Evolutionary conservation across 1,140 invertebrate genomes (phyloP), one percentile per base, ranked within the genome.

Genomic region (Hypothenemus hampei): DNA sequence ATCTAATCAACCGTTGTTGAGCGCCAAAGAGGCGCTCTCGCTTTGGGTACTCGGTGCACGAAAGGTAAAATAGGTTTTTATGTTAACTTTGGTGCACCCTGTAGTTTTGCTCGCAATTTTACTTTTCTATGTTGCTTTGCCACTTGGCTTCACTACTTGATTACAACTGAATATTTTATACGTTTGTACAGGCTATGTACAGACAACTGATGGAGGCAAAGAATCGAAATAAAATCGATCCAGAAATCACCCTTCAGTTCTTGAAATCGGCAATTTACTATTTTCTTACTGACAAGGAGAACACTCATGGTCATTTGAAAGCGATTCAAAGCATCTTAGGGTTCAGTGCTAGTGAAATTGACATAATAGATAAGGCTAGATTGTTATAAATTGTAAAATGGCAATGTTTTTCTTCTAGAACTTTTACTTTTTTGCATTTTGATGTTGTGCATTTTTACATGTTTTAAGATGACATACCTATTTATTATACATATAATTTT

Each of bases 211-310:
- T 89, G 59, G 85, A 89, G 71, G 81, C 83, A 24, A 84, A 82
- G 69, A 80, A 65, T 62, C 80, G 79, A 65, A 81, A 75, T 61
- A 78, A 77, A 58, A 80, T 89, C 33, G 89, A 91, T 75, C 86
- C 89, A 33, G 88, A 91, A 73, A 84, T 91, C 54, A 92, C 87
- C 5, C 72, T 93, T 61, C 87, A 90, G 69, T 93, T 93, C 73
- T 77, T 93, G 45, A 91, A 91, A 73, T 91, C 88, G 48, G 88
- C 89, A n/a, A 81, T 93, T 62, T 93, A 90, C 68, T 91, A 93
- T 69, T 91, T 91, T 68, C 75, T 93, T 35, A 91, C 88, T 0
- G 88, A 93, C 67, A 85, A 84, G 60, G 87, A 91, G 64, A 92
- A 91, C 67, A 83, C 84, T 52, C 81, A 85, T 61, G 87, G 86